Evolutionary conservation across 2,113 vertebrate species (phyloP).

Genomic region (Nerophis ophidion): DNA sequence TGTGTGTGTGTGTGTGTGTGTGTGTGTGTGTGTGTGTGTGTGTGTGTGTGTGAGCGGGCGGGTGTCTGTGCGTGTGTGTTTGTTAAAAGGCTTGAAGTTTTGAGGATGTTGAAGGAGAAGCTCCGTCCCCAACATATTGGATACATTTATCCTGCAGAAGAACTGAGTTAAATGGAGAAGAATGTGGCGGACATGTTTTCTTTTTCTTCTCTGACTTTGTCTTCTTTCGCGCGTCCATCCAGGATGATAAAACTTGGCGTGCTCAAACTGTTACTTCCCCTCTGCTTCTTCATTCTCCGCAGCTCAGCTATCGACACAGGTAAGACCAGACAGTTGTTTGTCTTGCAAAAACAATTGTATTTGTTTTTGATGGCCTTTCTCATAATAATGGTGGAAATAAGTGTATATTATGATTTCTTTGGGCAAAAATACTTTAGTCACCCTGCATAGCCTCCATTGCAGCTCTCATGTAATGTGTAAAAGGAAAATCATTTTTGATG

Average conservation of each 20-base stretch:
- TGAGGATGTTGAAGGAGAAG: conserved; percentile 12
- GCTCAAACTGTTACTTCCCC: conserved; percentile 48
- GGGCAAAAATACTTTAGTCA: too few relatives aligned
- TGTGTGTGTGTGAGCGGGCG: conserved; percentile 15
- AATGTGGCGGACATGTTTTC: conserved; percentile 1
- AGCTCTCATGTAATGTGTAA: too few relatives aligned
- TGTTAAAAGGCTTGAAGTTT: conserved; percentile 16
- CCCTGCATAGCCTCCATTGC: too few relatives aligned
- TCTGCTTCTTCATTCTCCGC: conserved; percentile 28
- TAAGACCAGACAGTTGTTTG: conserved; percentile 27
- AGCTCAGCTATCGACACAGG: conserved; percentile 65
- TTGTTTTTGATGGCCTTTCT: too few relatives aligned
- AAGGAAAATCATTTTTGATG: too few relatives aligned
- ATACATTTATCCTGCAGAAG: not conserved
- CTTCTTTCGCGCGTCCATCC: not conserved
- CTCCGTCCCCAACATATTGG: not conserved
- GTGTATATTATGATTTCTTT: too few relatives aligned
- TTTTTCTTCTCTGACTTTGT: conserved; percentile 11
- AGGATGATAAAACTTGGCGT: conserved; percentile 1
- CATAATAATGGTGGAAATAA: too few relatives aligned
- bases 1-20: too few relatives aligned
- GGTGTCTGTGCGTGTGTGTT: conserved; percentile 11
- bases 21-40: too few relatives aligned
- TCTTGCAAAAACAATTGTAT: too few relatives aligned
- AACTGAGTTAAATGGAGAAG: not conserved